phyloP scores from a whole-genome alignment of 2,888 invertebrate genomes.

The Philereme transversata region DNA sequence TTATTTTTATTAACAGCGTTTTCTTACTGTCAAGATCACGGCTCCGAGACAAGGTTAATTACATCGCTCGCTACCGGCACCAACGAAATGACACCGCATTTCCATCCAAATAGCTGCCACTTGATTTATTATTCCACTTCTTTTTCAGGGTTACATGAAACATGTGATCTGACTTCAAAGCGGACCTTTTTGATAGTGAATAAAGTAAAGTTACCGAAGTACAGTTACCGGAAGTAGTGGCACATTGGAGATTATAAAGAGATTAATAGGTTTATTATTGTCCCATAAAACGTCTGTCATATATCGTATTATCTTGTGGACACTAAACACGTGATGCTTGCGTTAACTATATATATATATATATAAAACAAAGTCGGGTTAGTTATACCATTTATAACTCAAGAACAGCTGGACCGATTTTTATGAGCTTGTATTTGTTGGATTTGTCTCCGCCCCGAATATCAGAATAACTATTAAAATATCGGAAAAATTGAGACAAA shows the following conservation, averaged over 20 bases:
- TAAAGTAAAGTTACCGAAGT: slow-evolving; percentile 21
- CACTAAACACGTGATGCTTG: too few relatives aligned
- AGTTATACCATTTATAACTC: too few relatives aligned
- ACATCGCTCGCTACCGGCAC: slow-evolving; percentile 52
- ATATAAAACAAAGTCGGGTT: too few relatives aligned
- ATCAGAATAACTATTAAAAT: too few relatives aligned
- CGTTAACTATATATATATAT: too few relatives aligned
- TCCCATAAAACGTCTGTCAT: too few relatives aligned
- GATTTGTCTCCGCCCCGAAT: too few relatives aligned
- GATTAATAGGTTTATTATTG: too few relatives aligned
- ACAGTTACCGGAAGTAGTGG: slow-evolving; percentile 3
- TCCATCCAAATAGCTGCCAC: slow-evolving; percentile 43
- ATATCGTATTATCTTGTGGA: too few relatives aligned
- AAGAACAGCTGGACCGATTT: too few relatives aligned
- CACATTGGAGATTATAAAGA: neutral
- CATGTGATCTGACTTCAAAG: slow-evolving; percentile 43
- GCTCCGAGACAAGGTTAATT: slow-evolving; percentile 60
- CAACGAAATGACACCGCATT: slow-evolving; percentile 41
- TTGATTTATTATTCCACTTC: slow-evolving; percentile 51
- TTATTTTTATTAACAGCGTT: slow-evolving; percentile 35
- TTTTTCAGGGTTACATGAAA: slow-evolving; percentile 39
- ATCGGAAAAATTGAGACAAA: too few relatives aligned
- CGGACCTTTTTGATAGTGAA: slow-evolving; percentile 26
- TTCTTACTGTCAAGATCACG: slow-evolving; percentile 63
- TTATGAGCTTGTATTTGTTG: too few relatives aligned